Conservation (phyloP, 1,140 invertebrate genomes). For the Bradynema listronoti region DNA sequence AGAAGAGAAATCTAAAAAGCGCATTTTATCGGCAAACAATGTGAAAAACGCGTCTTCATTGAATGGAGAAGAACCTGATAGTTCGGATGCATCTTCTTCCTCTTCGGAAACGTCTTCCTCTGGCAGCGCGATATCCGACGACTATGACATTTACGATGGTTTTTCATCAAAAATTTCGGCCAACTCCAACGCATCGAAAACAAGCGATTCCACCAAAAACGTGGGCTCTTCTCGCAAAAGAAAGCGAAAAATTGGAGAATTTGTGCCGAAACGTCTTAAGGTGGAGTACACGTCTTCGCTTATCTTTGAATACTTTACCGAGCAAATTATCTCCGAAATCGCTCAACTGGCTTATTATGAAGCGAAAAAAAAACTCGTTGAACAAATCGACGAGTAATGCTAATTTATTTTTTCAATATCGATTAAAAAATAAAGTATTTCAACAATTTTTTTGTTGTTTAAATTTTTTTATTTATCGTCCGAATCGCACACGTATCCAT, state of each 20-base stretch:
- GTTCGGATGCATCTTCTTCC: neutral
- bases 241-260: neutral
- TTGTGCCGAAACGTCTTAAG: neutral
- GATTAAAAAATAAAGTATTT: too few relatives aligned
- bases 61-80: neutral
- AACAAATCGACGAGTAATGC: too few relatives aligned
- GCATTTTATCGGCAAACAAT: neutral
- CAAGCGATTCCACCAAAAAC: too few relatives aligned
- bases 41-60: neutral
- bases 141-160: conserved; percentile 1
- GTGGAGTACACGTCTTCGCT: neutral
- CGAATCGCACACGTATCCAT: too few relatives aligned
- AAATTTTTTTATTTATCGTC: neutral
- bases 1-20: neutral
- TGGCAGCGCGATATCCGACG: neutral
- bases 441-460: neutral
- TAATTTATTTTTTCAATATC: too few relatives aligned
- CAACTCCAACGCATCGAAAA: neutral
- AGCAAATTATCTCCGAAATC: neutral
- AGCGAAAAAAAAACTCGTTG: too few relatives aligned
- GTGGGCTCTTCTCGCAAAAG: conserved; percentile 9
- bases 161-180: neutral
- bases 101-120: neutral
- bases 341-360: too few relatives aligned
- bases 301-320: conserved; percentile 5